These are phyloP conservation scores for Augiades crinisus DNA, from an alignment of 2,888 invertebrate genomes.

Conservation along the genomic window DNA sequence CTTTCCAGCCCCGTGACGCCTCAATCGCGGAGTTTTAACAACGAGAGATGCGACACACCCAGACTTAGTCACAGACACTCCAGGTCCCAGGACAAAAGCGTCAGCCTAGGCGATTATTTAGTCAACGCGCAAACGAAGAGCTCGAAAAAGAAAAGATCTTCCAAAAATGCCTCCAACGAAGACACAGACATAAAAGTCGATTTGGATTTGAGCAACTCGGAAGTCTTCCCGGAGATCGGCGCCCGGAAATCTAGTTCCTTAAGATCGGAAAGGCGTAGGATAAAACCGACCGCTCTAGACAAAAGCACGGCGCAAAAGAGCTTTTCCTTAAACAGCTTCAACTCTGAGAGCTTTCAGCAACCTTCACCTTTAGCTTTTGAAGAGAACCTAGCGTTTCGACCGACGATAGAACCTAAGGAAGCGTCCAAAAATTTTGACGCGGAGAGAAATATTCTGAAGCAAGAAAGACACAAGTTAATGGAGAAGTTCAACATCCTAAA, in stretches of 20 bases:
- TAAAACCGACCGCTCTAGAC: slow-evolving; percentile 78
- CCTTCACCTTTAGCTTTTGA: slow-evolving; percentile 52
- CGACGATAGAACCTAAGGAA: slow-evolving; percentile 56
- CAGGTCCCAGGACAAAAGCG: slow-evolving; percentile 60
- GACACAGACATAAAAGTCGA: slow-evolving; percentile 52
- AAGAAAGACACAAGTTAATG: slow-evolving; percentile 69
- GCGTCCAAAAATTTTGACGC: slow-evolving; percentile 54
- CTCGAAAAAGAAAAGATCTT: slow-evolving; percentile 52
- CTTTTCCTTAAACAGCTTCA: slow-evolving; percentile 61
- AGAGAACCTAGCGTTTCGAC: slow-evolving; percentile 64
- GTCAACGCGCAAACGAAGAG: slow-evolving; percentile 53
- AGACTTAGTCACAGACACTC: slow-evolving; percentile 50
- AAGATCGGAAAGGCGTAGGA: slow-evolving; percentile 61
- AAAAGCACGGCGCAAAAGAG: slow-evolving; percentile 53
- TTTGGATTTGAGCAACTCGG: slow-evolving; percentile 63
- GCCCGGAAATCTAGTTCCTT: slow-evolving; percentile 61
- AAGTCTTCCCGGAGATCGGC: slow-evolving; percentile 70
- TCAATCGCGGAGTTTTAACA: slow-evolving; percentile 47
- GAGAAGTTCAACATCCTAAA: slow-evolving; percentile 71
- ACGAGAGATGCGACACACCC: slow-evolving; percentile 67
- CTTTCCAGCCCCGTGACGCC: slow-evolving; percentile 62
- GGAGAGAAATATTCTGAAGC: slow-evolving; percentile 67
- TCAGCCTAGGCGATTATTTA: slow-evolving; percentile 62
- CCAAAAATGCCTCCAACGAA: slow-evolving; percentile 52
- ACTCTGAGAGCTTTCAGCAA: slow-evolving; percentile 58